Evolutionary conservation across 2,888 invertebrate species (phyloP).

Genomic region (Aphodius sticticus): DNA sequence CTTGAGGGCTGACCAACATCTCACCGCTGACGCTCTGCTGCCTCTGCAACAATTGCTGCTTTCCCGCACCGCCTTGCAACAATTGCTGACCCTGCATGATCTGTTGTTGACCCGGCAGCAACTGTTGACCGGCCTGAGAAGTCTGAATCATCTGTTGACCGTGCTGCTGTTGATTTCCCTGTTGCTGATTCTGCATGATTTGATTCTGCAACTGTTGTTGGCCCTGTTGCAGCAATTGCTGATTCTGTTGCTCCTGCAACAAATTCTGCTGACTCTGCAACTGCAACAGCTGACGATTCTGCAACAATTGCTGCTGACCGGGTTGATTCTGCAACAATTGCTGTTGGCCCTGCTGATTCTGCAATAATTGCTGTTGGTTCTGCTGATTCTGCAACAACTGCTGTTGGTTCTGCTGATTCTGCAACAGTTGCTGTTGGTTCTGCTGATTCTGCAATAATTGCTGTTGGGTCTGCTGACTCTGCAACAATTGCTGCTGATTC

Average conservation of each 20-base stretch:
- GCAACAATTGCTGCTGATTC: constrained; percentile 55
- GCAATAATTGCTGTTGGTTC: constrained; percentile 53
- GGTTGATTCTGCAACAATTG: constrained; percentile 36
- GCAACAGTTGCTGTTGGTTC: constrained; percentile 45
- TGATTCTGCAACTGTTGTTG: constrained; percentile 43
- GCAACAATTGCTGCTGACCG: constrained; percentile 42
- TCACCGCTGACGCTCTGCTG: constrained; percentile 26
- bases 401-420: constrained; percentile 38
- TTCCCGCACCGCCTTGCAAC: constrained; percentile 44
- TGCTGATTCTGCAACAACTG: constrained; percentile 58
- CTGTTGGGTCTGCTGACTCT: constrained; percentile 53
- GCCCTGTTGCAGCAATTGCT: constrained; percentile 30
- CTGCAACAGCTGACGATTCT: constrained; percentile 42
- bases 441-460: constrained; percentile 55
- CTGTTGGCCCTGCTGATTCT: constrained; percentile 54
- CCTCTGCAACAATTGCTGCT: constrained; percentile 46
- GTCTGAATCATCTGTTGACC: constrained; percentile 45
- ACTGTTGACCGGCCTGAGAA: constrained; percentile 40
- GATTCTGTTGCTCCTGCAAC: not conserved
- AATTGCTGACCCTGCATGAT: constrained; percentile 12
- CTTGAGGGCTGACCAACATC: not conserved
- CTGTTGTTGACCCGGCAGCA: constrained; percentile 54
- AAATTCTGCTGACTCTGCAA: constrained; percentile 47
- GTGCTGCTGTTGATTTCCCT: constrained; percentile 31
- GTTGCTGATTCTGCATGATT: too few relatives aligned